These are phyloP conservation scores for Leptura quadrifasciata DNA, from an alignment of 2,888 invertebrate genomes.

Conservation along the genomic window DNA sequence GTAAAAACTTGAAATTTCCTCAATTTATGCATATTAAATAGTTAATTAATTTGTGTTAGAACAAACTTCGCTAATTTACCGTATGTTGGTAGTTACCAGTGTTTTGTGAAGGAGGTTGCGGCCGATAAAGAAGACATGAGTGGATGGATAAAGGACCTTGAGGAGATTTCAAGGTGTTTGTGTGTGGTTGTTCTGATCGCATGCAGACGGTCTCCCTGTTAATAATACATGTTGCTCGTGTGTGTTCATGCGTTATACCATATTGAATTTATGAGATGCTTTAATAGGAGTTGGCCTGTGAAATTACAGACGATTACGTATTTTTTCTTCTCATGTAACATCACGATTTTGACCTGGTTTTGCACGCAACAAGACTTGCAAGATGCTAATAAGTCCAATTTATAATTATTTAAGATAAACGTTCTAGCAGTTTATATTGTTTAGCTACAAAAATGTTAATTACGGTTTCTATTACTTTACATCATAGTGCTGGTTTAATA, in stretches of 20 bases:
- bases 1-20: too few relatives aligned
- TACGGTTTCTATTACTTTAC: slow-evolving; percentile 33
- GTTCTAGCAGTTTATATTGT: slow-evolving; percentile 20
- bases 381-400: slow-evolving; percentile 36
- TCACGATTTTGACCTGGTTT: slow-evolving; percentile 59
- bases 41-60: too few relatives aligned
- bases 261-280: slow-evolving; percentile 58
- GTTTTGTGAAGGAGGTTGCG: not conserved
- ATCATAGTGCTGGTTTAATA: slow-evolving; percentile 20
- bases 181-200: slow-evolving; percentile 47
- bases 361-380: slow-evolving; percentile 54
- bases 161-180: slow-evolving; percentile 35
- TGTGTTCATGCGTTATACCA: slow-evolving; percentile 57
- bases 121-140: not conserved
- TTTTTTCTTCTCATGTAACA: slow-evolving; percentile 55
- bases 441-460: slow-evolving; percentile 33
- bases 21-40: too few relatives aligned
- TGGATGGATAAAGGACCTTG: slow-evolving; percentile 34
- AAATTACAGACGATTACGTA: slow-evolving; percentile 60
- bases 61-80: too few relatives aligned
- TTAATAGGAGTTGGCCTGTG: slow-evolving; percentile 61
- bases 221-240: slow-evolving; percentile 52
- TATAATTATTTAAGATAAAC: slow-evolving; percentile 37
- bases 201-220: slow-evolving; percentile 51
- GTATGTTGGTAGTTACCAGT: not conserved